Conservation (phyloP, 1,140 invertebrate genomes). For the Mizuhopecten yessoensis region DNA sequence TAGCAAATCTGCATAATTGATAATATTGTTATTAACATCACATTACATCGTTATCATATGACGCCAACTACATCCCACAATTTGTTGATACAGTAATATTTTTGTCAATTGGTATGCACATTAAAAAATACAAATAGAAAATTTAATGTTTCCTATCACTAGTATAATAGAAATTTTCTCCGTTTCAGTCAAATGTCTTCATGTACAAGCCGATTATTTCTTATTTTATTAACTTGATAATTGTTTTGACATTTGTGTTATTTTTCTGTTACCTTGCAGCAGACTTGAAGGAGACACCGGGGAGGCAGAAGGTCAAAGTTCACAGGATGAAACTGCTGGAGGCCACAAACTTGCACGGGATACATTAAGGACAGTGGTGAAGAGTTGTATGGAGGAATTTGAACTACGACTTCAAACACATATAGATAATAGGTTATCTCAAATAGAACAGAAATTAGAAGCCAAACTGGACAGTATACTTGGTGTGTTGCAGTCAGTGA, state of each 20-base stretch:
- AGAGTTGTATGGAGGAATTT: neutral
- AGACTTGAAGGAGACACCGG: neutral
- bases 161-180: too few relatives aligned
- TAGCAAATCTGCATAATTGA: too few relatives aligned
- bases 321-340: neutral
- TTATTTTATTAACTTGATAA: neutral
- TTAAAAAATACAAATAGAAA: too few relatives aligned
- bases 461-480: neutral
- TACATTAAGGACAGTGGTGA: neutral
- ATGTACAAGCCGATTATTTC: too few relatives aligned
- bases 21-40: too few relatives aligned
- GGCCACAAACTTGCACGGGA: neutral
- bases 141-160: too few relatives aligned
- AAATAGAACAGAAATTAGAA: constrained; percentile 12
- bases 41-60: too few relatives aligned
- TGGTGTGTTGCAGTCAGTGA: neutral
- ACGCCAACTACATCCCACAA: too few relatives aligned
- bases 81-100: too few relatives aligned
- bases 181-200: too few relatives aligned
- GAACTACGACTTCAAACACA: neutral
- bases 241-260: neutral
- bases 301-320: neutral
- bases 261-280: neutral
- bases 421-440: neutral
- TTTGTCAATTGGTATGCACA: too few relatives aligned